A percentile compares a stretch with the other conserved stretches of the same genome.
phyloP scores from a whole-genome alignment of 1,140 invertebrate genomes.

The Metaphire vulgaris region DNA sequence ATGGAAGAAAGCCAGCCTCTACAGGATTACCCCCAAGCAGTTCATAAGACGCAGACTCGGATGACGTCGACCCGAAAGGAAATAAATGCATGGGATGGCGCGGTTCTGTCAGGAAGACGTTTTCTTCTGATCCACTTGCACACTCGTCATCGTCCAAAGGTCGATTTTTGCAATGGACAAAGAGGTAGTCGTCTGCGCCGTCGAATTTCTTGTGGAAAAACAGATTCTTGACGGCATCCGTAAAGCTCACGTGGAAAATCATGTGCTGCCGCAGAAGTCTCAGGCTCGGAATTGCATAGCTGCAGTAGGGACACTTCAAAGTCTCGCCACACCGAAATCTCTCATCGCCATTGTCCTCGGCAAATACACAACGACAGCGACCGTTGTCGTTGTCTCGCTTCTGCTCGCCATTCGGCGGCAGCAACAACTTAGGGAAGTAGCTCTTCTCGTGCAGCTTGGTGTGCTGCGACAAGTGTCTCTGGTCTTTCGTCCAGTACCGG shows the following conservation, averaged over 20 bases:
- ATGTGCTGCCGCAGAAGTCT: conserved; percentile 6
- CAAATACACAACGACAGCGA: conserved; percentile 11
- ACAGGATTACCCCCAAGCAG: too few relatives aligned
- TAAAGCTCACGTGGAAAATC: conserved; percentile 12
- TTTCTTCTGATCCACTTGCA: too few relatives aligned
- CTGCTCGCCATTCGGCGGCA: background rate
- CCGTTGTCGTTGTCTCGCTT: background rate
- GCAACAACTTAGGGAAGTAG: background rate
- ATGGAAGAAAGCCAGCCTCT: too few relatives aligned
- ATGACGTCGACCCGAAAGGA: too few relatives aligned
- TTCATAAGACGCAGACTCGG: too few relatives aligned
- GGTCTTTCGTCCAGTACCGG: conserved; percentile 72
- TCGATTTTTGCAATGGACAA: conserved; percentile 1
- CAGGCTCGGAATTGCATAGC: background rate
- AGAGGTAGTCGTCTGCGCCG: conserved; percentile 6
- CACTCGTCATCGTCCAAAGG: too few relatives aligned
- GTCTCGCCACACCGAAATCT: background rate
- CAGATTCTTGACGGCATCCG: background rate
- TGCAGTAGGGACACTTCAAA: conserved; percentile 5
- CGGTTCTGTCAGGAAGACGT: too few relatives aligned
- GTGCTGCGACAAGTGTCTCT: conserved; percentile 70
- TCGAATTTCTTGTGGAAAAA: conserved; percentile 1
- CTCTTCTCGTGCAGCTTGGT: conserved; percentile 52
- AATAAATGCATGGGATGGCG: too few relatives aligned
- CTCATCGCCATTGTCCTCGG: background rate